Percentiles rank a stretch among this genome's conserved stretches.
phyloP scores from a whole-genome alignment of 2,797 vertebrate species.

The Pipistrellus pipistrellus region DNA sequence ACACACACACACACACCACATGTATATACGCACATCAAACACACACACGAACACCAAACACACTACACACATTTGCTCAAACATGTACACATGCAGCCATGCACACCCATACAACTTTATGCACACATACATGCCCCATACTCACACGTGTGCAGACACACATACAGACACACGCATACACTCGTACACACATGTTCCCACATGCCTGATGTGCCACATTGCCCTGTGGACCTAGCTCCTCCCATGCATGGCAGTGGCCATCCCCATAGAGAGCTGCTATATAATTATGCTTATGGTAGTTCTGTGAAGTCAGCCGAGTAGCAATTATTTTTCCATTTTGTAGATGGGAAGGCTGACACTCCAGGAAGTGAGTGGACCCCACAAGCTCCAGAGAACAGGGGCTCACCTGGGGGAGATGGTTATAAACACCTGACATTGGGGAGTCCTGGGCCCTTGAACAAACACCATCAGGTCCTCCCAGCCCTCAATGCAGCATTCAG shows the following conservation, averaged over 20 bases:
- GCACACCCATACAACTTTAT: fast-evolving
- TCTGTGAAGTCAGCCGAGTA: conserved; percentile 8
- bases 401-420: background rate
- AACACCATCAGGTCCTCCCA: background rate
- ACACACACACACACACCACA: too few species aligned
- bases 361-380: background rate
- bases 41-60: background rate
- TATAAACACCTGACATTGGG: fast-evolving
- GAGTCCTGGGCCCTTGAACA: background rate
- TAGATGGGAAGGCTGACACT: background rate
- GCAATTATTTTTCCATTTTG: conserved; percentile 51
- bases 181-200: too few species aligned
- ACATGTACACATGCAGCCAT: background rate
- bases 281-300: background rate
- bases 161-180: background rate
- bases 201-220: too few species aligned
- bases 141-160: background rate
- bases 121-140: background rate
- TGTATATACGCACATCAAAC: too few species aligned
- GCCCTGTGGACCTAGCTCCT: background rate
- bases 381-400: background rate
- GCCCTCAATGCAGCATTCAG: background rate
- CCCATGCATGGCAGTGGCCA: background rate
- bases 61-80: background rate
- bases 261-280: background rate